Conservation (phyloP, 2,888 invertebrate species). For the Hyposoter didymator region DNA sequence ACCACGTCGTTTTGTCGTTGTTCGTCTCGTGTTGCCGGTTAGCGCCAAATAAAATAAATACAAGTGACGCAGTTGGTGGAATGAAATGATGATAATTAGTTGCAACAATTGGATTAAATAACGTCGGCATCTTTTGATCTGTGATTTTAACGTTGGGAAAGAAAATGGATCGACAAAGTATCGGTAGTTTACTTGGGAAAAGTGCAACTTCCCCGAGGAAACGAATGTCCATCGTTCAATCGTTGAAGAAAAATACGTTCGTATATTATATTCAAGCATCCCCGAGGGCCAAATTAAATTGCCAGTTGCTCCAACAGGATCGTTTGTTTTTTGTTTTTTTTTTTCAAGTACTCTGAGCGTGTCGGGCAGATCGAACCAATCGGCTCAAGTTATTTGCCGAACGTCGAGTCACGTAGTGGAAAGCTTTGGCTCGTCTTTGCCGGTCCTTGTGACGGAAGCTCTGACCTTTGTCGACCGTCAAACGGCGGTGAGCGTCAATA, state of each 20-base stretch:
- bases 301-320: no score
- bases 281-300: no score
- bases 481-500: conserved; percentile 87
- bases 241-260: conserved; percentile 81
- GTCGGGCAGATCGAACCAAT: conserved; percentile 88
- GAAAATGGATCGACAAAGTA: conserved; percentile 71
- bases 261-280: conserved; percentile 64
- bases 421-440: conserved; percentile 92
- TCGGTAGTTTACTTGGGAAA: conserved; percentile 75
- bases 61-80: no score
- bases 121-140: no score
- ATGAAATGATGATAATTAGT: no score
- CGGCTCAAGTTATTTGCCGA: conserved; percentile 91
- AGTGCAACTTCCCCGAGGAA: conserved; percentile 79
- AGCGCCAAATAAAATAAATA: no score
- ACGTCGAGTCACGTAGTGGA: conserved; percentile 91
- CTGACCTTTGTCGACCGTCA: conserved; percentile 91
- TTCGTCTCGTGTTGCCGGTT: no score
- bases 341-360: conserved; percentile 82
- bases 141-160: background rate
- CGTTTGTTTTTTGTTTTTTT: no score
- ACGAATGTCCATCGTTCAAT: conserved; percentile 80
- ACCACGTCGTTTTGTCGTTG: no score
- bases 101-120: no score
- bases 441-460: conserved; percentile 95